phyloP scores from a whole-genome alignment of 2,888 invertebrate species.

The Catocala nupta region DNA sequence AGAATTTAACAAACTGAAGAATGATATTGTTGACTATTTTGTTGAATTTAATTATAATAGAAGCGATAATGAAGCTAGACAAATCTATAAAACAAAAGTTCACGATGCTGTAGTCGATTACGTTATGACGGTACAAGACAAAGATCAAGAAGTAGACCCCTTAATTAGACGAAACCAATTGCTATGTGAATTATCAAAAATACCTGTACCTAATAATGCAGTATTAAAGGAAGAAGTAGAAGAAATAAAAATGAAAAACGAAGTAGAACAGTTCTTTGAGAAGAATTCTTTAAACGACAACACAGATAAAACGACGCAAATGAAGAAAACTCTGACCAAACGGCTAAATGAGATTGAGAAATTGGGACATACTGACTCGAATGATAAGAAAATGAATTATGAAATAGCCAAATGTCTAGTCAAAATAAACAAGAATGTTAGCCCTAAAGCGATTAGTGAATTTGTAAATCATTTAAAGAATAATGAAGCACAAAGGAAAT shows the following conservation, averaged over 20 bases:
- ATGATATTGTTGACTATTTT: conserved; percentile 67
- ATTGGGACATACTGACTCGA: conserved; percentile 52
- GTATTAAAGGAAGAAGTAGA: conserved; percentile 62
- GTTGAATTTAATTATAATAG: conserved; percentile 60
- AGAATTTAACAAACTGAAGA: conserved; percentile 52
- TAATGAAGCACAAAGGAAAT: conserved; percentile 54
- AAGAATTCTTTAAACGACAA: conserved; percentile 42
- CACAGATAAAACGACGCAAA: conserved; percentile 42
- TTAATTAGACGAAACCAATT: conserved; percentile 63
- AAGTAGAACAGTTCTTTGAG: conserved; percentile 63
- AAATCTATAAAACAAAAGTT: conserved; percentile 59
- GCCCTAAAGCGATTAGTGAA: conserved; percentile 45
- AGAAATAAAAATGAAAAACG: conserved; percentile 65
- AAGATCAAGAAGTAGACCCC: conserved; percentile 43
- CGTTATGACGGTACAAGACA: conserved; percentile 39
- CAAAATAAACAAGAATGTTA: conserved; percentile 55
- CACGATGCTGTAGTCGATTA: conserved; percentile 57
- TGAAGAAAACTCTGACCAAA: conserved; percentile 59
- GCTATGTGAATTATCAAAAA: conserved; percentile 66
- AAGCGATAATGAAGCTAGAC: conserved; percentile 56
- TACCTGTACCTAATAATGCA: conserved; percentile 59
- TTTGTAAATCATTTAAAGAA: conserved; percentile 60
- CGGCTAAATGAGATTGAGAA: conserved; percentile 64
- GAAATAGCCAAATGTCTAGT: conserved; percentile 59
- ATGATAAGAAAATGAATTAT: conserved; percentile 60